phyloP scores from a whole-genome alignment of 2,888 invertebrate species.

The Drosophila koepferae region DNA sequence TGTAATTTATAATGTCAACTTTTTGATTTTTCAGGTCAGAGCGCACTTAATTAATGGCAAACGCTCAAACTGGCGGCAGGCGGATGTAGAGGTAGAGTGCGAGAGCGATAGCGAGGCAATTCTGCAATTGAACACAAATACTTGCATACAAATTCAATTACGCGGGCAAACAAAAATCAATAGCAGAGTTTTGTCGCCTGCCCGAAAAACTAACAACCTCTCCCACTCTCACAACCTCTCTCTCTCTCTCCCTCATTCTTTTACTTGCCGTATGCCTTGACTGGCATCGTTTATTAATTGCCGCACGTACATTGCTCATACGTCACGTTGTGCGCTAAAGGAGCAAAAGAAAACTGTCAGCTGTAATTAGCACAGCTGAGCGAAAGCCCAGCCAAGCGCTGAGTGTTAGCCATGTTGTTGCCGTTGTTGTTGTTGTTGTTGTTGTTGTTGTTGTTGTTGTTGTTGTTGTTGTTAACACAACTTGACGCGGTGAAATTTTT shows the following conservation, averaged over 20 bases:
- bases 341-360: slow-evolving; percentile 71
- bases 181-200: slow-evolving; percentile 49
- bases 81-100: slow-evolving; percentile 4
- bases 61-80: slow-evolving; percentile 21
- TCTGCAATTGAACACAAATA: slow-evolving; percentile 67
- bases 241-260: neutral
- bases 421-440: slow-evolving; percentile 22
- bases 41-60: slow-evolving; percentile 76
- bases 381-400: slow-evolving; percentile 52
- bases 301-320: slow-evolving; percentile 78
- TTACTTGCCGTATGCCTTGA: neutral
- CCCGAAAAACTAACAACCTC: slow-evolving; percentile 5
- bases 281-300: slow-evolving; percentile 68
- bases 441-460: slow-evolving; percentile 41
- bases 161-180: slow-evolving; percentile 72
- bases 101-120: too few species aligned
- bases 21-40: slow-evolving; percentile 80
- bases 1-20: slow-evolving; percentile 80
- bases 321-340: slow-evolving; percentile 67
- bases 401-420: slow-evolving; percentile 43
- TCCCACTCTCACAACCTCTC: neutral
- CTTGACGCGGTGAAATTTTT: slow-evolving; percentile 75
- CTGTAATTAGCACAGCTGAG: slow-evolving; percentile 78
- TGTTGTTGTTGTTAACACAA: slow-evolving; percentile 61
- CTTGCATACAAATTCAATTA: slow-evolving; percentile 73